Percentiles rank a stretch among this genome's conserved stretches.
These are phyloP conservation scores for Empis livida DNA, from an alignment of 2,888 invertebrate species.

Conservation along the genomic window DNA sequence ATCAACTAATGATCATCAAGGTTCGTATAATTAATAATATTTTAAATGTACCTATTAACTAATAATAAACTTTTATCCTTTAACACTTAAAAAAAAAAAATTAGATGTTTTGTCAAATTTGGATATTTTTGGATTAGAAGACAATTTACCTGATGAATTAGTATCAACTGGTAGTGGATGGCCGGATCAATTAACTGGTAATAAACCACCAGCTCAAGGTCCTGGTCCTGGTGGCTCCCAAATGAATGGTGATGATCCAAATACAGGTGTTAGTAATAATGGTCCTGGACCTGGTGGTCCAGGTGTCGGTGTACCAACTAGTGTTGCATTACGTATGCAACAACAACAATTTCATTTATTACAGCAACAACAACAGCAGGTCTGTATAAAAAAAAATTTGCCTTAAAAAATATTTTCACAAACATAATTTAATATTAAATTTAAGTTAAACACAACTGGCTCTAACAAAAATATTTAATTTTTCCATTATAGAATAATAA, in stretches of 20 bases:
- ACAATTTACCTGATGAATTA: slow-evolving; percentile 83
- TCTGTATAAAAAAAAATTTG: background rate
- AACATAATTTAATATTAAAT: background rate
- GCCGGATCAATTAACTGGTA: slow-evolving; percentile 47
- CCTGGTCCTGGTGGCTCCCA: slow-evolving; percentile 62
- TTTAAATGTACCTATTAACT: no score
- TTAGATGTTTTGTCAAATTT: slow-evolving; percentile 68
- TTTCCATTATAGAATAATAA: slow-evolving; percentile 25
- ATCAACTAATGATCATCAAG: background rate
- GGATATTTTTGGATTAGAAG: slow-evolving; percentile 81
- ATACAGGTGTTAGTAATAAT: slow-evolving; percentile 50
- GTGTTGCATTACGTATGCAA: slow-evolving; percentile 33
- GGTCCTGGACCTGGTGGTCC: slow-evolving; percentile 46
- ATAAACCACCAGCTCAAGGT: slow-evolving; percentile 70
- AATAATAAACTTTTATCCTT: no score
- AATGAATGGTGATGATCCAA: slow-evolving; percentile 52
- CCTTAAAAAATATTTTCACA: background rate
- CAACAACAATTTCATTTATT: slow-evolving; percentile 52
- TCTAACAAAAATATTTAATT: background rate
- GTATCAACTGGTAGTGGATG: slow-evolving; percentile 59
- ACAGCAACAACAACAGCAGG: slow-evolving; percentile 40
- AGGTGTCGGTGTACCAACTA: slow-evolving; percentile 11
- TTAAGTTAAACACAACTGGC: background rate
- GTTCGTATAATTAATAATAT: background rate
- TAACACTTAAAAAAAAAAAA: no score